Evolutionary conservation across 2,888 invertebrate species (phyloP).

Genomic region (Pterostichus niger): DNA sequence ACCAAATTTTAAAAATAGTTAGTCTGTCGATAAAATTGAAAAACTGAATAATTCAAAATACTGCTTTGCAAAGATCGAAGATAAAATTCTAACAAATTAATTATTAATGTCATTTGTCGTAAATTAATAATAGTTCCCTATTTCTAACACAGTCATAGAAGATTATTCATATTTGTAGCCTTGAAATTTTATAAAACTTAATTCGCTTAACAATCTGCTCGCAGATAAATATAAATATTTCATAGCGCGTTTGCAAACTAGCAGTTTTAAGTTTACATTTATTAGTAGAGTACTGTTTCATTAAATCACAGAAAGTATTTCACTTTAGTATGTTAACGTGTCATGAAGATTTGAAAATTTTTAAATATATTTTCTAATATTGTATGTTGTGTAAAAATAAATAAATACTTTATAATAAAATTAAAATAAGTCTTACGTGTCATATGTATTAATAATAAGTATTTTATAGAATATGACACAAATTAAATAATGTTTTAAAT

Average conservation of each 20-base stretch:
- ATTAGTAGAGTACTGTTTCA: neutral
- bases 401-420: neutral
- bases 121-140: too few species aligned
- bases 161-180: neutral
- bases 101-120: too few species aligned
- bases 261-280: constrained; percentile 18
- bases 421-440: too few species aligned
- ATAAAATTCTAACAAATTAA: too few species aligned
- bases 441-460: too few species aligned
- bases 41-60: too few species aligned
- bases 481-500: neutral
- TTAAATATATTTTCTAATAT: neutral
- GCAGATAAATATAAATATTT: constrained; percentile 13
- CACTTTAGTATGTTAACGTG: neutral
- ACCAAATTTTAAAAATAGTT: too few species aligned
- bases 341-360: too few species aligned
- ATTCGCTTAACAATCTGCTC: neutral
- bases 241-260: neutral
- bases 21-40: too few species aligned
- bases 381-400: too few species aligned
- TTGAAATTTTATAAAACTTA: constrained; percentile 11
- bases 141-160: too few species aligned
- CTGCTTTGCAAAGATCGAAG: too few species aligned
- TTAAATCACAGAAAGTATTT: constrained; percentile 11
- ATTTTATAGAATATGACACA: neutral